These are phyloP conservation scores for Sclerurus mexicanus DNA, from an alignment of 2,113 vertebrate species.

Conservation along the genomic window DNA sequence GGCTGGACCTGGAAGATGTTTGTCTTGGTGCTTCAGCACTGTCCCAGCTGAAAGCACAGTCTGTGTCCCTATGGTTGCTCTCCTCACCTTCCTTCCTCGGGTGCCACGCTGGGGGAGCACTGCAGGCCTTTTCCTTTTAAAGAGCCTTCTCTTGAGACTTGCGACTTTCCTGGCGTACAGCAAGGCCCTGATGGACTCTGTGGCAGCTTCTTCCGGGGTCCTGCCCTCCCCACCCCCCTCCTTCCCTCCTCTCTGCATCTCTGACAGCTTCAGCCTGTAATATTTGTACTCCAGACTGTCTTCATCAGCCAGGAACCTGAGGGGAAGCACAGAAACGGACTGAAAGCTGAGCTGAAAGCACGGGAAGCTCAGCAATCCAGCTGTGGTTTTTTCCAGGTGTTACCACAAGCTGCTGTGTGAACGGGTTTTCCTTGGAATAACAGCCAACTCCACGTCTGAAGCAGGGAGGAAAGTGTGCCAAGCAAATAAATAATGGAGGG, in stretches of 20 bases:
- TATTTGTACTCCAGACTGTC: conserved; percentile 79
- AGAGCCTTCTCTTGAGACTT: conserved; percentile 68
- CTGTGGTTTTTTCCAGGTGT: not conserved
- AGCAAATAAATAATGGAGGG: not conserved
- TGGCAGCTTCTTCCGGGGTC: not conserved
- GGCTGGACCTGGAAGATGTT: not conserved
- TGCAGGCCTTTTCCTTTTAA: conserved; percentile 37
- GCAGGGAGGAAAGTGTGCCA: not conserved
- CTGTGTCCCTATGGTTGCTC: conserved; percentile 53
- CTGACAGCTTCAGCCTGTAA: conserved; percentile 71
- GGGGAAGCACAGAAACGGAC: not conserved
- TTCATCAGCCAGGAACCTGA: conserved; percentile 76
- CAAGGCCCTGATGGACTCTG: conserved; percentile 65
- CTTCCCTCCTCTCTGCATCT: conserved; percentile 31
- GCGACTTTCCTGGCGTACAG: conserved; percentile 67
- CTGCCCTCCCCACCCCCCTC: conserved; percentile 14
- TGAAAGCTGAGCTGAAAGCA: not conserved
- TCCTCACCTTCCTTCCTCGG: conserved; percentile 53
- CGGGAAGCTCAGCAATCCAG: not conserved
- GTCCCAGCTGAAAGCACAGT: conserved; percentile 60
- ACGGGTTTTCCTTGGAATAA: not conserved
- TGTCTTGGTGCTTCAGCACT: conserved; percentile 29
- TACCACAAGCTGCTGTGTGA: not conserved
- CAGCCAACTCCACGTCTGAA: not conserved
- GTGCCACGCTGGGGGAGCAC: not conserved